Evolutionary conservation across 2,113 vertebrate species (phyloP).

Genomic region (Apus apus): DNA sequence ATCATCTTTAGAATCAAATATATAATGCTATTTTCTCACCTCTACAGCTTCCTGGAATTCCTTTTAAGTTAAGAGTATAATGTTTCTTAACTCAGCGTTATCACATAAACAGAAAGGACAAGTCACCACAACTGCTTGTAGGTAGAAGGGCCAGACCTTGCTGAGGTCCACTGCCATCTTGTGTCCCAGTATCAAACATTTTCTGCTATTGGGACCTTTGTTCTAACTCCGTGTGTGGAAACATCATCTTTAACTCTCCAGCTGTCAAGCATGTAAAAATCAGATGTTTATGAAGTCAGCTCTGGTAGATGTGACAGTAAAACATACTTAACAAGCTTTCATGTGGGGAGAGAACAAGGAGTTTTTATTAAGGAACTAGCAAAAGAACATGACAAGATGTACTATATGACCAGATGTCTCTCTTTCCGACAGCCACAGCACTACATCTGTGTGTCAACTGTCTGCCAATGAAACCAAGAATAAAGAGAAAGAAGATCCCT

Average conservation of each 20-base stretch:
- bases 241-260: not conserved
- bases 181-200: not conserved
- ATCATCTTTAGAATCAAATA: not conserved
- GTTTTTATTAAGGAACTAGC: not conserved
- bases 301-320: not conserved
- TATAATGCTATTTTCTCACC: not conserved
- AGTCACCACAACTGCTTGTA: not conserved
- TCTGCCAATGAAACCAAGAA: conserved; percentile 21
- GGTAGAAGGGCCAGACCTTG: not conserved
- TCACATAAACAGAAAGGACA: not conserved
- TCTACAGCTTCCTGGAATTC: not conserved
- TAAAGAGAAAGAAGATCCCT: not conserved
- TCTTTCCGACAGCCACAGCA: conserved; percentile 65
- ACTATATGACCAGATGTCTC: not conserved
- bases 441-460: conserved; percentile 67
- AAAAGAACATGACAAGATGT: not conserved
- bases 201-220: not conserved
- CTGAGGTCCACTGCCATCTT: not conserved
- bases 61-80: not conserved
- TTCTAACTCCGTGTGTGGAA: not conserved
- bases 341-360: not conserved
- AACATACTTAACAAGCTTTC: not conserved
- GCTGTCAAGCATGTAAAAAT: not conserved
- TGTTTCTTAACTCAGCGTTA: not conserved
- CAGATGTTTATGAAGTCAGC: not conserved